Evolutionary conservation across 2,113 vertebrate genomes (phyloP).

Genomic region (Crotalus tigris): DNA sequence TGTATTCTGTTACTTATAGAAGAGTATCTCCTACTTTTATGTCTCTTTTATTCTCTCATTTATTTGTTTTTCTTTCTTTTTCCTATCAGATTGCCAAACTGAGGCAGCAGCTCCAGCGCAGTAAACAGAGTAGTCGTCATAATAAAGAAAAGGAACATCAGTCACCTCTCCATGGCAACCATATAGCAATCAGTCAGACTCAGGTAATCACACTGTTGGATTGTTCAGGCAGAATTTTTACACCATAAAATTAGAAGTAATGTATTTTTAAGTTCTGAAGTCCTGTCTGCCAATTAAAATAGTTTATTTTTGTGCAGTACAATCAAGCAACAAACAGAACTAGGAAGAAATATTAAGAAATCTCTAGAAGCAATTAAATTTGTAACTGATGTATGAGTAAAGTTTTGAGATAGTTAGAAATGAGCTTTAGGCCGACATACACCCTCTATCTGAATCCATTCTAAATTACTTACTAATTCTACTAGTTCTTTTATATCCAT

Average conservation of each 20-base stretch:
- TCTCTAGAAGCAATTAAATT: background rate
- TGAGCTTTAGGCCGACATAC: background rate
- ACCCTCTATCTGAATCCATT: background rate
- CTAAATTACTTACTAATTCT: background rate
- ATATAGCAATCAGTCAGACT: conserved; percentile 75
- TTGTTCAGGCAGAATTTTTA: conserved; percentile 1
- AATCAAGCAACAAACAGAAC: background rate
- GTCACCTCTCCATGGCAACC: conserved; percentile 79
- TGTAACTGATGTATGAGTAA: background rate
- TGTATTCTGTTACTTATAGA: background rate
- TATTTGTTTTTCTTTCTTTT: conserved; percentile 29
- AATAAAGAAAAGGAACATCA: conserved; percentile 85
- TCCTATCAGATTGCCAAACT: conserved; percentile 91
- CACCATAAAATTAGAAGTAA: background rate
- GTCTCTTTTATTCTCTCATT: background rate
- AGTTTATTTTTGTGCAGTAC: conserved; percentile 1
- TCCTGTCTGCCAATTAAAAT: background rate
- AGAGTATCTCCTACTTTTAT: background rate
- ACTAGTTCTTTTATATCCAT: background rate
- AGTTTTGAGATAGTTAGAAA: background rate
- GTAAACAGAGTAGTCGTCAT: conserved; percentile 86
- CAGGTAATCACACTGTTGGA: conserved; percentile 71
- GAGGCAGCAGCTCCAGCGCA: conserved; percentile 89
- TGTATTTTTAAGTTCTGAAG: conserved; percentile 1
- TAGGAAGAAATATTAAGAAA: background rate